Percentiles rank a stretch among this genome's conserved stretches.
Conservation (phyloP, 2,888 invertebrate species). For the Dilophus febrilis region DNA sequence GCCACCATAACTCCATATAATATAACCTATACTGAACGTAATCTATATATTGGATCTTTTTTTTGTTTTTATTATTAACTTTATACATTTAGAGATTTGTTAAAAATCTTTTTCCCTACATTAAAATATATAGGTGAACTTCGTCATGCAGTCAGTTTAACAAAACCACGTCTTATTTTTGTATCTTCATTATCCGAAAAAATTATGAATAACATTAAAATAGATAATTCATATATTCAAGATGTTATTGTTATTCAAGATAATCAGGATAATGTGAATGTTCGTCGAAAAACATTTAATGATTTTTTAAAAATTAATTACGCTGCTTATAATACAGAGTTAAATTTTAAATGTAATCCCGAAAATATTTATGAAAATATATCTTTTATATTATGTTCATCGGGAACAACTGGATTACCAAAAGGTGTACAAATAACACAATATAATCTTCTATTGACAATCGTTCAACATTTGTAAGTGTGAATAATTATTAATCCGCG, state of each 20-base stretch:
- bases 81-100: neutral
- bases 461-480: slow-evolving; percentile 9
- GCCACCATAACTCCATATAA: slow-evolving; percentile 40
- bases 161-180: slow-evolving; percentile 52
- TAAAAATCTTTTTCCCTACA: neutral
- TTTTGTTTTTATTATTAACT: too few relatives aligned
- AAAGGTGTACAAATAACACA: slow-evolving; percentile 63
- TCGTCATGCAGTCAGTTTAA: slow-evolving; percentile 45
- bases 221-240: slow-evolving; percentile 34
- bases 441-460: slow-evolving; percentile 36
- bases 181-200: slow-evolving; percentile 41
- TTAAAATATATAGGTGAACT: slow-evolving; percentile 38
- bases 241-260: slow-evolving; percentile 36
- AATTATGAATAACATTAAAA: slow-evolving; percentile 36
- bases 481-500: too few relatives aligned
- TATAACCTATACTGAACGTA: slow-evolving; percentile 37
- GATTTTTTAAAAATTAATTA: neutral
- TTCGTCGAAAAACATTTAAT: neutral
- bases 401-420: slow-evolving; percentile 64
- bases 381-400: slow-evolving; percentile 53
- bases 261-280: neutral
- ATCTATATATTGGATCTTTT: too few relatives aligned
- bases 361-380: slow-evolving; percentile 40
- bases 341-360: slow-evolving; percentile 25
- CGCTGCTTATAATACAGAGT: slow-evolving; percentile 7